Base-by-base conservation (phyloP, 2,888 invertebrate species). In the Archaeoteleia sp. region DNA sequence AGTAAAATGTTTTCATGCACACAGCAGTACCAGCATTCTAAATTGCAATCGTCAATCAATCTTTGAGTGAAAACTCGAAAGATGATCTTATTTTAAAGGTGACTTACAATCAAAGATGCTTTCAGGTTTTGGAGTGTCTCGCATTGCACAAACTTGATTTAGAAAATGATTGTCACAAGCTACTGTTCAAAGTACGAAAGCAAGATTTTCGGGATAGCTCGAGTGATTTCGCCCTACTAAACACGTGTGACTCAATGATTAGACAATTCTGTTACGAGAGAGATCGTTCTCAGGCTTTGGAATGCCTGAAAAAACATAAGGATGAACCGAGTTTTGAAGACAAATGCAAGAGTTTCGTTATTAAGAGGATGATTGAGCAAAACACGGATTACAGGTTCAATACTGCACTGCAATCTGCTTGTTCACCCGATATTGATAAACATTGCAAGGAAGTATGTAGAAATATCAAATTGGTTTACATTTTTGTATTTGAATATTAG, bases 371-470 rank as follows among this genome's bases (percentile, higher is more conserved):
- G 90, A 92, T 95, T 70, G 95, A 96, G 84, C 95, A 95, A 84
- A 95, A 94, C 80, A 90, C 92, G 60, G 97, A 98, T 86, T 95
- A 93, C 78, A 90, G 96, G 65, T 91, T 97, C 67, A 96, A 97
- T 87, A 94, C 93, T 1, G 90, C 92, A 13, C 87, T 98, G 55
- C 92, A 93, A 82, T 90, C 90, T 74, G 91, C 93, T 8, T 98
- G 98, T 82, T 90, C 90, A 72, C 83, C 87, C 67, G 97, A 97
- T 82, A 95, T 97, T 12, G 89, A 90, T 61, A 92, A 91, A 76
- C 91, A 90, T 82, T 93, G 93, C 80, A 86, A 87, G 20, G 82
- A 87, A 67, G 87, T 90, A 73, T 83, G 87, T 10, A n/a, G n/a
- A n/a, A n/a, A n/a, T n/a, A n/a, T n/a, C n/a, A n/a, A n/a, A n/a